Conservation (phyloP, 2,888 invertebrate species). For the Stenodema calcarata region DNA sequence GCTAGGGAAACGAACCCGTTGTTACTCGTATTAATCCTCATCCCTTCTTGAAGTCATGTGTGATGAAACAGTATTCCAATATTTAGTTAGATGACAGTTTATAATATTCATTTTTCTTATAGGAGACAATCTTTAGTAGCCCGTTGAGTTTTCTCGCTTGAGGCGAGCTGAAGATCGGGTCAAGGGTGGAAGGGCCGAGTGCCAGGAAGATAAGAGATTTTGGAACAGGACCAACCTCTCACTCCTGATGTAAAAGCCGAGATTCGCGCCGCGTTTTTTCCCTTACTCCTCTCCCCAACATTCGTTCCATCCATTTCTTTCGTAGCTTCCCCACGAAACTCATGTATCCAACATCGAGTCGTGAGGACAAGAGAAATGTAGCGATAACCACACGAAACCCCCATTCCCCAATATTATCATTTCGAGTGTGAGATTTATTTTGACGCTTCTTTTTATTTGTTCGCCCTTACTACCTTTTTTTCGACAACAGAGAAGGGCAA, state of each 20-base stretch:
- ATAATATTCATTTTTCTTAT: neutral
- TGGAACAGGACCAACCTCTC: slow-evolving; percentile 29
- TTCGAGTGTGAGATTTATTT: slow-evolving; percentile 28
- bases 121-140: neutral
- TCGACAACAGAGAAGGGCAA: neutral
- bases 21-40: too few species aligned
- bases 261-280: neutral
- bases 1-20: too few species aligned
- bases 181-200: slow-evolving; percentile 25
- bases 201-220: slow-evolving; percentile 42
- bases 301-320: neutral
- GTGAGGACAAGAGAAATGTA: neutral
- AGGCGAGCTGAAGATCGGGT: neutral
- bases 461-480: too few species aligned
- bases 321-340: neutral
- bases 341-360: neutral
- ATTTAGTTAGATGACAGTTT: too few species aligned
- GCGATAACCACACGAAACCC: neutral
- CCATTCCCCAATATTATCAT: neutral
- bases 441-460: slow-evolving; percentile 33
- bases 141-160: neutral
- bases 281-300: neutral
- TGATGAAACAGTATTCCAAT: too few species aligned
- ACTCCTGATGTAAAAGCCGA: slow-evolving; percentile 14
- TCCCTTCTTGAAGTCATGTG: too few species aligned